Evolutionary conservation across 2,888 invertebrate genomes (phyloP).

Genomic region (Petrophora chlorosata): DNA sequence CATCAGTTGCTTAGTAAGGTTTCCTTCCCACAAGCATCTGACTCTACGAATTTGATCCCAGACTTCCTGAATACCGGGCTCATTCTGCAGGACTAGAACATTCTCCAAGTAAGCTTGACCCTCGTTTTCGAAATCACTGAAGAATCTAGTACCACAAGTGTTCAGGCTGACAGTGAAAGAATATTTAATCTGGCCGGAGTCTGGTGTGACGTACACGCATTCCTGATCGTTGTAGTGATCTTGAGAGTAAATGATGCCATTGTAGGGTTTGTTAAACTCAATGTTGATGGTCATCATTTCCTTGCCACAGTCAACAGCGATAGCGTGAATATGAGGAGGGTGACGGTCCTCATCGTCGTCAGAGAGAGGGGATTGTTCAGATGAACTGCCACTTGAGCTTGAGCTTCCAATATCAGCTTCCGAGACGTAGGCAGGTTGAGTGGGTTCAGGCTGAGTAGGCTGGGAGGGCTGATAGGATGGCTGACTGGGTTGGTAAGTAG

Average conservation of each 20-base stretch:
- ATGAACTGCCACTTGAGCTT: slow-evolving; percentile 27
- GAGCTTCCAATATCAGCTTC: slow-evolving; percentile 12
- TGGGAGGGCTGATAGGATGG: slow-evolving; percentile 16
- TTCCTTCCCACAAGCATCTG: slow-evolving; percentile 92
- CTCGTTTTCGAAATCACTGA: slow-evolving; percentile 89
- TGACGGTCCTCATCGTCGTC: slow-evolving; percentile 86
- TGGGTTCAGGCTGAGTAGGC: slow-evolving; percentile 33
- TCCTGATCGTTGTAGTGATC: slow-evolving; percentile 87
- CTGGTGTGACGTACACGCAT: slow-evolving; percentile 89
- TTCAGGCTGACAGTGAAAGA: slow-evolving; percentile 89
- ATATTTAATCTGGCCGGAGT: slow-evolving; percentile 87
- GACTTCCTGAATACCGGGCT: slow-evolving; percentile 89
- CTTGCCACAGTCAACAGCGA: slow-evolving; percentile 90
- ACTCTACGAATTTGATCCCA: slow-evolving; percentile 92
- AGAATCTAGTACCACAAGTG: slow-evolving; percentile 91
- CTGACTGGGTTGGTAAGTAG: slow-evolving; percentile 34
- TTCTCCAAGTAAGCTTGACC: slow-evolving; percentile 92
- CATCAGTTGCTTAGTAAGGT: slow-evolving; percentile 88
- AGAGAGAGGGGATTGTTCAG: slow-evolving; percentile 38
- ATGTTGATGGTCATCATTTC: slow-evolving; percentile 92
- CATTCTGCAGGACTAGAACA: slow-evolving; percentile 90
- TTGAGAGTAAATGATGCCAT: slow-evolving; percentile 92
- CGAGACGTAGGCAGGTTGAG: slow-evolving; percentile 35
- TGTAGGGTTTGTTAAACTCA: slow-evolving; percentile 89
- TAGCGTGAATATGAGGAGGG: slow-evolving; percentile 89